Evolutionary conservation across 2,888 invertebrate species (phyloP).

Genomic region (Blastobasis adustella): DNA sequence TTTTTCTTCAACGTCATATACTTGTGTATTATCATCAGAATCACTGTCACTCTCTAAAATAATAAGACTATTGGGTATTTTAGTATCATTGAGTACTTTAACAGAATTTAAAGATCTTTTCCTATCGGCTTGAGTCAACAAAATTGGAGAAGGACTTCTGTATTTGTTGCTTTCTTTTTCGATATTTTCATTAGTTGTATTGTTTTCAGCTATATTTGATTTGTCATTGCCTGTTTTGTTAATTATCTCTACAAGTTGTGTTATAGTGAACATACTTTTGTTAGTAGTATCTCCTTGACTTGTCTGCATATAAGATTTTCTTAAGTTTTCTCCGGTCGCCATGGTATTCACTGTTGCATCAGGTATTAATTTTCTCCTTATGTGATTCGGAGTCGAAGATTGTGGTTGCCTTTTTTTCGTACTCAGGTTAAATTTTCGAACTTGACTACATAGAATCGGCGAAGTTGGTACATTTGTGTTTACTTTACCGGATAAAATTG

Average conservation of each 20-base stretch:
- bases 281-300: slow-evolving; percentile 28
- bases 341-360: slow-evolving; percentile 10
- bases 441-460: slow-evolving; percentile 52
- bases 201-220: slow-evolving; percentile 8
- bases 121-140: slow-evolving; percentile 50
- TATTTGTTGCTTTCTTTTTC: slow-evolving; percentile 15
- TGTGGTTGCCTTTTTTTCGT: slow-evolving; percentile 29
- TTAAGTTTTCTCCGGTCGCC: slow-evolving; percentile 7
- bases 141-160: slow-evolving; percentile 50
- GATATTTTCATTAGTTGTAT: too few relatives aligned
- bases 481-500: slow-evolving; percentile 47
- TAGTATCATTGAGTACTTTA: slow-evolving; percentile 13
- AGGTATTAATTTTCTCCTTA: slow-evolving; percentile 30
- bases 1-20: slow-evolving; percentile 27
- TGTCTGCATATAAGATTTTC: too few relatives aligned
- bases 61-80: slow-evolving; percentile 36
- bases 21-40: slow-evolving; percentile 35
- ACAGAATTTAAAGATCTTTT: slow-evolving; percentile 19
- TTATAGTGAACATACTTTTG: slow-evolving; percentile 61
- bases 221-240: slow-evolving; percentile 36
- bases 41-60: slow-evolving; percentile 59
- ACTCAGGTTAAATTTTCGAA: slow-evolving; percentile 35
- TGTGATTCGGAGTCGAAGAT: slow-evolving; percentile 28
- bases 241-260: slow-evolving; percentile 62
- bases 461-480: slow-evolving; percentile 31